Evolutionary conservation across 2,888 invertebrate genomes (phyloP), one percentile per base, ranked within the genome.

Genomic region (Campaea margaritaria): DNA sequence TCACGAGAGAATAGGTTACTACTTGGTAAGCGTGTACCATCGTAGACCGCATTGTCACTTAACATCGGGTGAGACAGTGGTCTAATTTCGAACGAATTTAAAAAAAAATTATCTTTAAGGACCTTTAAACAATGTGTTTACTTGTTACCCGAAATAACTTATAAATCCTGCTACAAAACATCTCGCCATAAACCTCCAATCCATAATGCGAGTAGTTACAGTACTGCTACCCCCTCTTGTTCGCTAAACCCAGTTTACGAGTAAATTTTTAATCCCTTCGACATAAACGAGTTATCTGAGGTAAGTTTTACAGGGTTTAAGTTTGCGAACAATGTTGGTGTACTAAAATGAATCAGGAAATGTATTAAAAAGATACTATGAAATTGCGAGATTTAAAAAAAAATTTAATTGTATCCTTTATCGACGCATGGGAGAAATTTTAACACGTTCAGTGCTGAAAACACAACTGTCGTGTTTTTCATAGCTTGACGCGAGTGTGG

Each of bases 231-330:
- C 34, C 46, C 55, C 57, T 64, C 68, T 66, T 61, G 58, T 62
- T 58, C 65, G 59, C 73, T 72, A 74, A 76, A 68, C 70, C 67
- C 47, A 58, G 48, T 83, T 85, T 83, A 85, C 75, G 83, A 79
- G 61, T 72, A 71, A 79, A 78, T 84, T 85, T 85, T 85, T 85
- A 85, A 85, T 85, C 83, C 82, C 52, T 76, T 68, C 73, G 76
- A 79, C 80, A 78, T 80, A 76, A 81, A 81, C 73, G 67, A 70
- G 75, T 31, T 31, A 31, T 31, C 31, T 31, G 7, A 31, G 9
- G 79, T 79, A 77, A 66, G 74, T 76, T 83, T 78, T 85, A 68
- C 47, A 59, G 7, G 64, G 10, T 31, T 31, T 31, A 31, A 31
- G 31, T 31, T 31, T 68, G 54, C 42, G 51, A 58, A 73, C 74